phyloP scores from a whole-genome alignment of 1,140 invertebrate species.

The Neomicropteryx cornuta region DNA sequence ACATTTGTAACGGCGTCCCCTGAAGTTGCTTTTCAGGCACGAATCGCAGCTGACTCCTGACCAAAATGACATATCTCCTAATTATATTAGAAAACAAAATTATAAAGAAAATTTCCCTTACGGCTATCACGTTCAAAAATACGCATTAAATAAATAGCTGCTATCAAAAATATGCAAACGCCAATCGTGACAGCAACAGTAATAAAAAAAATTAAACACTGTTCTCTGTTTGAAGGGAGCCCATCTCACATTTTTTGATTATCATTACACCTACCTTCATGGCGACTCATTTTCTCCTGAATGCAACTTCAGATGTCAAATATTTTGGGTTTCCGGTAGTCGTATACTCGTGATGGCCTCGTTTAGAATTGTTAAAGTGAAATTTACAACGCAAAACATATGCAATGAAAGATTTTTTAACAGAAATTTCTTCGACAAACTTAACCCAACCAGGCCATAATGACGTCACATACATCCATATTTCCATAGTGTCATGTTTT shows the following conservation, averaged over 20 bases:
- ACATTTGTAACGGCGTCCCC: conserved; percentile 95
- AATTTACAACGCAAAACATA: conserved; percentile 47
- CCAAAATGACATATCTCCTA: conserved; percentile 32
- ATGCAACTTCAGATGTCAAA: conserved; percentile 36
- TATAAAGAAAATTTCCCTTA: too few relatives aligned
- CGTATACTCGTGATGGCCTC: conserved; percentile 33
- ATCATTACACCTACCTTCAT: conserved; percentile 62
- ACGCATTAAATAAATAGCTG: too few relatives aligned
- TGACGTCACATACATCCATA: conserved; percentile 49
- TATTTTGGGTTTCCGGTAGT: conserved; percentile 33
- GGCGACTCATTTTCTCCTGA: conserved; percentile 66
- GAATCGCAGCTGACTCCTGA: conserved; percentile 97
- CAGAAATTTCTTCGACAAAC: conserved; percentile 55
- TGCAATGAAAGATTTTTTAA: conserved; percentile 51
- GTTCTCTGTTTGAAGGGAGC: too few relatives aligned
- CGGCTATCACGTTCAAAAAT: too few relatives aligned
- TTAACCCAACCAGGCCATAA: conserved; percentile 61
- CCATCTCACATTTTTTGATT: conserved; percentile 41
- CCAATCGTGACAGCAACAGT: too few relatives aligned
- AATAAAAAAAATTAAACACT: too few relatives aligned
- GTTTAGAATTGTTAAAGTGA: conserved; percentile 40
- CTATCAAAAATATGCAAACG: too few relatives aligned
- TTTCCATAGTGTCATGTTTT: too few relatives aligned
- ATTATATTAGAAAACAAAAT: conserved; percentile 7
- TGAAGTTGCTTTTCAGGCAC: conserved; percentile 96